Base-by-base conservation (phyloP, 2,888 invertebrate species). In the Heterodera filipjevi region DNA sequence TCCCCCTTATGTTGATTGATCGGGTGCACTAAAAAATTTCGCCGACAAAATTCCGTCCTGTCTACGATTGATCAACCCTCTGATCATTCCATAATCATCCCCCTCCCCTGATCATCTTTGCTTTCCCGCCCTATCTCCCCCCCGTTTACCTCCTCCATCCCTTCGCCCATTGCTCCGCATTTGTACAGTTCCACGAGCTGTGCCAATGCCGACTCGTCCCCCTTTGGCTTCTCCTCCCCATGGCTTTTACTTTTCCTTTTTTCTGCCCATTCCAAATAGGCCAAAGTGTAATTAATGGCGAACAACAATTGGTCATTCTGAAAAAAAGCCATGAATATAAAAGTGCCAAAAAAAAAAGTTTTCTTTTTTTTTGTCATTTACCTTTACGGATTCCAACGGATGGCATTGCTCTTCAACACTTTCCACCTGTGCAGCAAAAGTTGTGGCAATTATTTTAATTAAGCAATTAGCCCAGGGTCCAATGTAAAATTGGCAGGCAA, bases 381-480 rank as follows among this genome's bases (percentile, higher is more conserved):
- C 91, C 90, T 73, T 90, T 87, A 82, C 91, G 90, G 59, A 92
- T 89, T n/a, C 91, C 59, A 92, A 89, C 3, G 92, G 92, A 76
- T 90, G 88, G 86, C 92, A 92, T 85, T 92, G 92, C 83, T 87
- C 92, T 81, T 90, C 90, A n/a, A 91, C 91, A 73, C 89, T 85
- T 87, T 92, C 92, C 46, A 92, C 90, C 75, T 75, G 39, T 27
- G 5, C 59, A 49, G 16, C 6, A 49, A 49, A 49, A 16, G 10
- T 71, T 71, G 32, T 22, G 10, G n/a, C 39, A 8, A 39, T 39
- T 39, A 39, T 39, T 39, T 12, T 39, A 39, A 39, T 39, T 39
- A 39, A n/a, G n/a, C n/a, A n/a, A n/a, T n/a, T n/a, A n/a, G n/a
- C n/a, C n/a, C n/a, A n/a, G n/a, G n/a, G n/a, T n/a, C n/a, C n/a